Conservation (phyloP, 2,113 vertebrate species). For the Calyptomena viridis region DNA sequence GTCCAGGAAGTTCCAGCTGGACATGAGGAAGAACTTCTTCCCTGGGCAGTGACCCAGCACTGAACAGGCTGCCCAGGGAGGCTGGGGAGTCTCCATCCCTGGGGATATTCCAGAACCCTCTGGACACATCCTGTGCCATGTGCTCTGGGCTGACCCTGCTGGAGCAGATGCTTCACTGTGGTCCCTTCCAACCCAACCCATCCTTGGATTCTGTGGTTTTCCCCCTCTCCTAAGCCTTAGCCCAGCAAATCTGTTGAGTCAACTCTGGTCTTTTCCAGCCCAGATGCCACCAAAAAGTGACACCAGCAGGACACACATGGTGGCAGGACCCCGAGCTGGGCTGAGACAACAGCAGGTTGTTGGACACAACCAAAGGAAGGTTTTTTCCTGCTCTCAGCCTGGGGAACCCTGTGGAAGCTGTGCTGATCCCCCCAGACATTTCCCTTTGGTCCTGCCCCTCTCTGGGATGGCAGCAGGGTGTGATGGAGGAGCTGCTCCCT, state of each 20-base stretch:
- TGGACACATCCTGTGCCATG: neutral
- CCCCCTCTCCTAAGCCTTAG: too few species aligned
- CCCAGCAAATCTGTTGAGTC: neutral
- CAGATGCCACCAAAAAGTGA: neutral
- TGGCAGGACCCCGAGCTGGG: neutral
- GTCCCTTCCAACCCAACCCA: neutral
- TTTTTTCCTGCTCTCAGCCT: neutral
- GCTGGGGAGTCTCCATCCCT: neutral
- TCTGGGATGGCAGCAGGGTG: rapidly evolving
- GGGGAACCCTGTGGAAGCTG: neutral
- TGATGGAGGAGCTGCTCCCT: neutral
- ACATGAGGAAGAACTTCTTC: neutral
- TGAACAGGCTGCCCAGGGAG: neutral
- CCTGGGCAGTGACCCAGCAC: neutral
- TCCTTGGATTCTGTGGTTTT: rapidly evolving
- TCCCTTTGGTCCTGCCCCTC: neutral
- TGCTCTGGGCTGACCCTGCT: neutral
- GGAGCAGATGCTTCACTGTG: neutral
- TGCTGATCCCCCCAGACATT: neutral
- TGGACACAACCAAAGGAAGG: neutral
- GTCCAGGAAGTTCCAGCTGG: neutral
- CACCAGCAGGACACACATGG: rapidly evolving
- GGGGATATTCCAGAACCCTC: neutral
- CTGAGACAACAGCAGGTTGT: neutral
- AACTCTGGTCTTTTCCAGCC: neutral